Base-by-base conservation (phyloP, 2,797 vertebrate species). In the Xenops minutus region DNA sequence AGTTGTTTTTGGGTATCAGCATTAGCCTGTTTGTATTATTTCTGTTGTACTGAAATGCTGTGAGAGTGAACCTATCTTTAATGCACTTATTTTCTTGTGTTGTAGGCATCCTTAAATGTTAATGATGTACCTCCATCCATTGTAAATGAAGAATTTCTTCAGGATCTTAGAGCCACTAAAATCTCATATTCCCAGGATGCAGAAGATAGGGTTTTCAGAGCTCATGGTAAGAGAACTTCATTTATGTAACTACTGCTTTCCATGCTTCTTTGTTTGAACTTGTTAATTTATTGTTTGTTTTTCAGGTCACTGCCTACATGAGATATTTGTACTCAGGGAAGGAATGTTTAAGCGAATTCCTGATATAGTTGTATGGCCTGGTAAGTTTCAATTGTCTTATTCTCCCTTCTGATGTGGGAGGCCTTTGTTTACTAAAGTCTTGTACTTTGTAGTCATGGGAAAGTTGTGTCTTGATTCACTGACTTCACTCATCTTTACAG, bases 291-390 rank as follows among this genome's bases (percentile, higher is more conserved):
- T 4, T 96, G 83, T 95, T 78, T 94, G 95, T 94, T 72, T 95
- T 97, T 92, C 97, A 99, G 99, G 99, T 89, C 99, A 99, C 97
- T 99, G 99, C 98, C 97, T 99, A 97, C 98, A 99, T 68, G 99
- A 99, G 98, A 99, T 99, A 97, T 99, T 99, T 98, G 97, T 99
- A 94, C 98, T 99, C 94, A 98, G 99, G 96, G 99, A 99, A 98
- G 99, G 99, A 96, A 99, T 98, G 97, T 96, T 99, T 95, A 98
- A 99, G 75, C 98, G 98, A 82, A 97, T 99, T 98, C 99, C 99
- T 95, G 99, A 99, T 97, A 91, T 99, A 98, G 99, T 99, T 97
- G 97, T 99, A 63, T 99, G 99, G 99, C 99, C 99, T 97, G 98
- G 99, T 99, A 98, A 99, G 99, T 98, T 85, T 88, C 81, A 29